Evolutionary conservation across 2,888 invertebrate species (phyloP).

Genomic region (Xanthorhoe designata): DNA sequence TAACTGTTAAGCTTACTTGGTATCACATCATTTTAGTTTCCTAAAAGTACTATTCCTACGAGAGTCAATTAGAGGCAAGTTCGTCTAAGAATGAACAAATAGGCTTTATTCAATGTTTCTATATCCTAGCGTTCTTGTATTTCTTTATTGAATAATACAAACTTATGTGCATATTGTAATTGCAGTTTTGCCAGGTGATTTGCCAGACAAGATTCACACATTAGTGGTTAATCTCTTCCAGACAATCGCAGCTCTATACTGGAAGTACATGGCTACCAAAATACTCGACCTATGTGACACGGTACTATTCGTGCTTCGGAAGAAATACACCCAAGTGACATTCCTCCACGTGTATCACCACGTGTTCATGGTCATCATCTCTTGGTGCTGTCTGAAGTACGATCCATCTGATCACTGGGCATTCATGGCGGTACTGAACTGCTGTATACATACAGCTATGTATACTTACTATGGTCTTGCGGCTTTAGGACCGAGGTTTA

Average conservation of each 20-base stretch:
- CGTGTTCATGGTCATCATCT: slow-evolving; percentile 88
- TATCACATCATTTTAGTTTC: no score
- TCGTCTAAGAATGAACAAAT: no score
- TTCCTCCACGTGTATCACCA: slow-evolving; percentile 95
- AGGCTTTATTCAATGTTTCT: no score
- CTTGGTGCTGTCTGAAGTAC: slow-evolving; percentile 90
- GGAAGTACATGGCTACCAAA: slow-evolving; percentile 91
- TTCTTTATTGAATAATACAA: no score
- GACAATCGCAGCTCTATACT: slow-evolving; percentile 61
- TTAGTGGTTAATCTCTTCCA: slow-evolving; percentile 31
- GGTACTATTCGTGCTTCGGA: slow-evolving; percentile 93
- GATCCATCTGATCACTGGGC: slow-evolving; percentile 90
- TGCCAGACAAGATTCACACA: not conserved
- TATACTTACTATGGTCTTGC: slow-evolving; percentile 90
- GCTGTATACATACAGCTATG: slow-evolving; percentile 90
- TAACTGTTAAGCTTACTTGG: no score
- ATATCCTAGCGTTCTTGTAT: no score
- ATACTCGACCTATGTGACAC: slow-evolving; percentile 90
- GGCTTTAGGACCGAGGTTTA: slow-evolving; percentile 88
- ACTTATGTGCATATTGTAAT: no score
- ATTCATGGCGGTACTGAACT: slow-evolving; percentile 88
- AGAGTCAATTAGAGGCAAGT: no score
- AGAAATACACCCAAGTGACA: slow-evolving; percentile 89
- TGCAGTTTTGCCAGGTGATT: no score
- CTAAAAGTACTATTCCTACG: no score